Evolutionary conservation across 1,140 invertebrate species (phyloP), one percentile per base, ranked within the genome.

Genomic region (Drosophila suzukii): DNA sequence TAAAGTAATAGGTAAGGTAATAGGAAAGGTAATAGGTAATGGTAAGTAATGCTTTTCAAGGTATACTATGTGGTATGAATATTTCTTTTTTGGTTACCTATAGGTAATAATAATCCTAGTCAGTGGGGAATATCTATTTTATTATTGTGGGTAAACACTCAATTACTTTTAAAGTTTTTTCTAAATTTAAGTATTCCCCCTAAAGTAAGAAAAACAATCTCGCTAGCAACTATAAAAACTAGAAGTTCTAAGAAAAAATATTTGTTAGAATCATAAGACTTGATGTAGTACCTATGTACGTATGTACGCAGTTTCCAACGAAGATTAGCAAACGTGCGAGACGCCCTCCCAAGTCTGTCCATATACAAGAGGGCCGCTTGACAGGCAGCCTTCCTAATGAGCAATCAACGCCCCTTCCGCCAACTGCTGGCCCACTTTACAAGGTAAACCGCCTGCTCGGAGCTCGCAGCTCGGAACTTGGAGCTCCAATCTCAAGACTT

Each of bases 301-400:
- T 10, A 41, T 7, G n/a, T 15, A 47, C 15, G 7, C 15, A 38
- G 6, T 55, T 57, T 36, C 12, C 50, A 70, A 34, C 30, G n/a
- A 20, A 67, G 62, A 83, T 79, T 84, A 80, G 76, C 65, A 67
- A 62, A 73, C 75, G 67, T 73, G 75, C 47, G 46, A 13, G 39
- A 41, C 72, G 56, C 41, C 62, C 59, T 70, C 55, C 50, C 44
- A 60, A 46, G 80, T 59, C 32, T 36, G 75, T 62, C 43, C 73
- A 62, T 62, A 53, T 38, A 39, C 61, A 43, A 65, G 58, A 65
- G n/a, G 58, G 49, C 57, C 53, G 72, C 72, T 70, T 80, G 70
- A 81, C 66, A 66, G 67, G 58, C 67, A 70, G 77, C 75, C 74
- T 78, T 78, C 75, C 74, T 88, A 88, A 86, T 88, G 75, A 76